Evolutionary conservation across 2,888 invertebrate species (phyloP).

Genomic region (Incurvaria masculella): DNA sequence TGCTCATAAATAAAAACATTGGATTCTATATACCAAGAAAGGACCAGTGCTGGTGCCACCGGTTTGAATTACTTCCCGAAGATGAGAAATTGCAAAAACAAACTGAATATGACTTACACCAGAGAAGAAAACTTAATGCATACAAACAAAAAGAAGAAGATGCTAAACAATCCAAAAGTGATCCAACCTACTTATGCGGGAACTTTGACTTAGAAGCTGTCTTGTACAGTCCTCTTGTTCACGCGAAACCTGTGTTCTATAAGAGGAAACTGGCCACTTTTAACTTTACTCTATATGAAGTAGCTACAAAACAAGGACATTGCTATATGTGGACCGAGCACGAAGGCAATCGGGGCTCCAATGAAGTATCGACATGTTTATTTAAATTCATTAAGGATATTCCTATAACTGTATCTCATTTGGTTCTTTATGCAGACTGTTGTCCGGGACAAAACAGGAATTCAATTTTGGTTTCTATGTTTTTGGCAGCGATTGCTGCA

Average conservation of each 20-base stretch:
- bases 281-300: conserved; percentile 7
- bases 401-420: conserved; percentile 1
- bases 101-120: conserved; percentile 1
- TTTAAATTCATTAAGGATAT: neutral
- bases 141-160: neutral
- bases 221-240: conserved; percentile 5
- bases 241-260: conserved; percentile 6
- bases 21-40: neutral
- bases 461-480: conserved; percentile 5
- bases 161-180: neutral
- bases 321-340: neutral
- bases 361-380: neutral
- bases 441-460: conserved; percentile 9
- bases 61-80: neutral
- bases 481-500: too few relatives aligned
- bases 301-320: conserved; percentile 4
- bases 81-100: neutral
- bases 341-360: neutral
- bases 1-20: neutral
- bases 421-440: neutral
- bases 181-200: neutral
- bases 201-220: conserved; percentile 9
- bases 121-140: neutral
- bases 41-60: neutral
- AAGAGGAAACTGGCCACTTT: conserved; percentile 8